These are phyloP conservation scores for Kryptolebias marmoratus DNA, from an alignment of 2,113 vertebrate species.

Conservation along the genomic window DNA sequence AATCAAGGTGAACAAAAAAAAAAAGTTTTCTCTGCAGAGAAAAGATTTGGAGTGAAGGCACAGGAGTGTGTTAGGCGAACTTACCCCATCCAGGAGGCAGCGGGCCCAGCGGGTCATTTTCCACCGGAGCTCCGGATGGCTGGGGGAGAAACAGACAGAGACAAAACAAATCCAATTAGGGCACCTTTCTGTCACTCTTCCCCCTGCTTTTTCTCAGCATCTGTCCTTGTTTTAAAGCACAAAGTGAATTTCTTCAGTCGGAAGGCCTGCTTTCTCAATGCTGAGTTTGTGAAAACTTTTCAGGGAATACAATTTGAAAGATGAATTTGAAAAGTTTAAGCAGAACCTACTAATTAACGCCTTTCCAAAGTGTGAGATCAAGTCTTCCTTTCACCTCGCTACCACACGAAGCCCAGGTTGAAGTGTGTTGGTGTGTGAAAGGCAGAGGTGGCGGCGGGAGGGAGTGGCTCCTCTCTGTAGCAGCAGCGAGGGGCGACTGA, in stretches of 20 bases:
- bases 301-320: background rate
- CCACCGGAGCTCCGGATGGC: constrained; percentile 86
- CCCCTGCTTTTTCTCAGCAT: background rate
- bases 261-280: background rate
- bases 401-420: background rate
- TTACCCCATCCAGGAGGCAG: constrained; percentile 98
- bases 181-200: constrained; percentile 29
- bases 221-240: background rate
- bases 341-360: background rate
- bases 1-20: too few relatives aligned
- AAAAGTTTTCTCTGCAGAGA: too few relatives aligned
- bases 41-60: background rate
- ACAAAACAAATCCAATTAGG: constrained; percentile 68
- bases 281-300: background rate
- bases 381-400: background rate
- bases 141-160: constrained; percentile 80
- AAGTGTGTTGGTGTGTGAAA: constrained; percentile 14
- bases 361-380: background rate
- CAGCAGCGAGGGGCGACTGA: constrained; percentile 66
- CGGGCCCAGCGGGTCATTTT: constrained; percentile 94
- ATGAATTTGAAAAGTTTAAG: background rate
- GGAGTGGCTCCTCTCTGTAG: constrained; percentile 55
- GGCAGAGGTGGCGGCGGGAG: background rate
- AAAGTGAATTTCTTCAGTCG: background rate
- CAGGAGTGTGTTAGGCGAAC: constrained; percentile 62